Percentiles rank a stretch among this genome's conserved stretches.
These are phyloP conservation scores for Aethes cnicana DNA, from an alignment of 2,888 invertebrate species.

Conservation along the genomic window DNA sequence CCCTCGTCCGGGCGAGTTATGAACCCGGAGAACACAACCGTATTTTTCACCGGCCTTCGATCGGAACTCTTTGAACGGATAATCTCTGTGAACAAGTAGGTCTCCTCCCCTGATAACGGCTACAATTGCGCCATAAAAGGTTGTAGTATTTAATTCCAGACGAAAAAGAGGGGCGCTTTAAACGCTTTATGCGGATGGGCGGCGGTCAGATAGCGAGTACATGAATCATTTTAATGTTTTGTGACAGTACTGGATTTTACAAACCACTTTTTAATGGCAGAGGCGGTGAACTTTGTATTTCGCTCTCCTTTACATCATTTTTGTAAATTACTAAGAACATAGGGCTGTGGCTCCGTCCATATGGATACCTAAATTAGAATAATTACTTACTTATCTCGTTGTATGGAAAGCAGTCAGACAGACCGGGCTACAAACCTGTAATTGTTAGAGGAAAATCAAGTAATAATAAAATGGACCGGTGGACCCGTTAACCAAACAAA, in stretches of 20 bases:
- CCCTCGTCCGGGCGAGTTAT: slow-evolving; percentile 68
- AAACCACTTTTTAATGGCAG: slow-evolving; percentile 3
- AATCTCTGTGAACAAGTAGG: slow-evolving; percentile 34
- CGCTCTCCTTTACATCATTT: too few relatives aligned
- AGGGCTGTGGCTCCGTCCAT: too few relatives aligned
- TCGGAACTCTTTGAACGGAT: slow-evolving; percentile 42
- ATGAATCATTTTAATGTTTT: slow-evolving; percentile 5
- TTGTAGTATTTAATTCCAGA: slow-evolving; percentile 12
- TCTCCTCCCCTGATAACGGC: slow-evolving; percentile 15
- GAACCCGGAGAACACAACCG: slow-evolving; percentile 58
- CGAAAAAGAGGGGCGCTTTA: slow-evolving; percentile 16
- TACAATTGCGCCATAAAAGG: slow-evolving; percentile 18
- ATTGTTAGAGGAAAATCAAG: too few relatives aligned
- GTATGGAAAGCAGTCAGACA: too few relatives aligned
- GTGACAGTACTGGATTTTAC: not conserved
- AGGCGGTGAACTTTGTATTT: too few relatives aligned
- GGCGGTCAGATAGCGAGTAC: not conserved
- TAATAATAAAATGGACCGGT: too few relatives aligned
- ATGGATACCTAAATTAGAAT: too few relatives aligned
- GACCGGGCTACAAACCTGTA: too few relatives aligned
- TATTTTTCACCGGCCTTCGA: slow-evolving; percentile 50
- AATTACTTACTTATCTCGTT: too few relatives aligned
- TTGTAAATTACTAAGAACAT: too few relatives aligned
- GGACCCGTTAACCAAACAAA: too few relatives aligned
- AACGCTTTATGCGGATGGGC: slow-evolving; percentile 11